These are phyloP conservation scores for Colistium nudipinnis DNA, from an alignment of 2,113 vertebrate species.

Conservation along the genomic window DNA sequence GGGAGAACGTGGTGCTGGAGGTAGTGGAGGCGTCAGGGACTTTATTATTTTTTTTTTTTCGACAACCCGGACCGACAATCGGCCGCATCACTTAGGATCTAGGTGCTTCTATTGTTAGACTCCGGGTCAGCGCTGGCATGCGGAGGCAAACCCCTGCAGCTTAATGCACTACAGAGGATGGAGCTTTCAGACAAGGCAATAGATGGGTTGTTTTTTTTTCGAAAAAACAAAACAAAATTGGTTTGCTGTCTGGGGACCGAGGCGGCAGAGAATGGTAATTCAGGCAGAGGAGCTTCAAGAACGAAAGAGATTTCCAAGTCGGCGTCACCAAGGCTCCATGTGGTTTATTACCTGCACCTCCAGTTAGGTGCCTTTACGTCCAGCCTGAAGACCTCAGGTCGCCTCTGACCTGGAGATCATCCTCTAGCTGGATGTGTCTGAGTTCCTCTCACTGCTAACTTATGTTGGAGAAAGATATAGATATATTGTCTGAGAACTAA, in stretches of 20 bases:
- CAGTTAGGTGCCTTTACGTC: constrained; percentile 42
- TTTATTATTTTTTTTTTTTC: constrained; percentile 45
- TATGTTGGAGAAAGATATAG: too few relatives aligned
- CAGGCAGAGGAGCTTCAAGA: constrained; percentile 2
- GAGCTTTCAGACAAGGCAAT: constrained; percentile 27
- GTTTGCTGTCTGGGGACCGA: constrained; percentile 49
- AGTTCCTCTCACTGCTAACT: too few relatives aligned
- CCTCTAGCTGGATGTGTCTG: too few relatives aligned
- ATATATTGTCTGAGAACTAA: too few relatives aligned
- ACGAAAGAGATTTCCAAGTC: constrained; percentile 47
- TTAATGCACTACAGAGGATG: constrained; percentile 48
- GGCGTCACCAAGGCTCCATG: constrained; percentile 24
- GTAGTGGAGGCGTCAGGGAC: constrained; percentile 9
- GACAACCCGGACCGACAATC: constrained; percentile 49
- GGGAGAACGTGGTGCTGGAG: constrained; percentile 30
- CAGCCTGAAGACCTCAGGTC: too few relatives aligned
- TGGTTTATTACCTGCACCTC: constrained; percentile 42
- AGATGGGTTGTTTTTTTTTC: constrained; percentile 25
- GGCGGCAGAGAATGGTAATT: constrained; percentile 28
- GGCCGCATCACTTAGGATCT: constrained; percentile 34
- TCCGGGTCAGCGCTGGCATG: constrained; percentile 47
- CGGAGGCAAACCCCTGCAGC: constrained; percentile 30
- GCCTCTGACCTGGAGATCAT: too few relatives aligned
- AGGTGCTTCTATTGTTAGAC: constrained; percentile 66
- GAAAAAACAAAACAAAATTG: constrained; percentile 64